These are phyloP conservation scores for Macropus fuliginosus DNA, from an alignment of 2,797 vertebrate genomes.

Conservation along the genomic window DNA sequence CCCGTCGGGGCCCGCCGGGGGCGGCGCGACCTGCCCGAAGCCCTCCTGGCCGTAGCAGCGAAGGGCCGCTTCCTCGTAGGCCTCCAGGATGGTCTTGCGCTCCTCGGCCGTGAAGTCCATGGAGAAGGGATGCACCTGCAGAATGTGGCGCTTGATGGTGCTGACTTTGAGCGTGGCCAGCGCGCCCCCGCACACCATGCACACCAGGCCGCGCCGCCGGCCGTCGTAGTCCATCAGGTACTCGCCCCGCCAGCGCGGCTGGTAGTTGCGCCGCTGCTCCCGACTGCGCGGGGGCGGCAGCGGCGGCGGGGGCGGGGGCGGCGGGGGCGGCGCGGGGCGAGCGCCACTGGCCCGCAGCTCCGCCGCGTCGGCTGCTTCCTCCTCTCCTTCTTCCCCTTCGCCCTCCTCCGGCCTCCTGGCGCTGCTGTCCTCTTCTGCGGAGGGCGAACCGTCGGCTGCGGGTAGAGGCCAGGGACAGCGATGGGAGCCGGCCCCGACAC, in stretches of 20 bases:
- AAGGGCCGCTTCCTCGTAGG: constrained; percentile 88
- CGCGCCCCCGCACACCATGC: constrained; percentile 91
- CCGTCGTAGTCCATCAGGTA: constrained; percentile 96
- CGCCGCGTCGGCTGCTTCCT: constrained; percentile 32
- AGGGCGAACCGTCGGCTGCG: constrained; percentile 60
- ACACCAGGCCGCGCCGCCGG: constrained; percentile 89
- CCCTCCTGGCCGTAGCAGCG: constrained; percentile 85
- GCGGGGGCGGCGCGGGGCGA: constrained; percentile 64
- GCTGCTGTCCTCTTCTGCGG: constrained; percentile 46
- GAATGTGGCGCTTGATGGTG: constrained; percentile 92
- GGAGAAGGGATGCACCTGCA: constrained; percentile 93
- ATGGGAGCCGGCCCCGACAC: background rate
- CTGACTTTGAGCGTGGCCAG: constrained; percentile 91
- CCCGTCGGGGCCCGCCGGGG: constrained; percentile 65
- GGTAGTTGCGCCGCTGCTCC: constrained; percentile 92
- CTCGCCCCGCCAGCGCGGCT: constrained; percentile 91
- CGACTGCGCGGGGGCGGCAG: constrained; percentile 86
- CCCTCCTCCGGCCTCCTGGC: constrained; percentile 64
- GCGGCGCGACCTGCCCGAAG: constrained; percentile 68
- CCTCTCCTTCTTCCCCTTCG: constrained; percentile 73
- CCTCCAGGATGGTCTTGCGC: constrained; percentile 89
- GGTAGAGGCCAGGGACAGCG: constrained; percentile 34
- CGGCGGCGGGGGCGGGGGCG: constrained; percentile 21
- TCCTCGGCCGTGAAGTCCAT: constrained; percentile 89
- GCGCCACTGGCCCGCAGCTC: constrained; percentile 19